A percentile compares a stretch with the other conserved stretches of the same genome.
Evolutionary conservation across 2,888 invertebrate genomes (phyloP).

Genomic region (Tachina grossa): DNA sequence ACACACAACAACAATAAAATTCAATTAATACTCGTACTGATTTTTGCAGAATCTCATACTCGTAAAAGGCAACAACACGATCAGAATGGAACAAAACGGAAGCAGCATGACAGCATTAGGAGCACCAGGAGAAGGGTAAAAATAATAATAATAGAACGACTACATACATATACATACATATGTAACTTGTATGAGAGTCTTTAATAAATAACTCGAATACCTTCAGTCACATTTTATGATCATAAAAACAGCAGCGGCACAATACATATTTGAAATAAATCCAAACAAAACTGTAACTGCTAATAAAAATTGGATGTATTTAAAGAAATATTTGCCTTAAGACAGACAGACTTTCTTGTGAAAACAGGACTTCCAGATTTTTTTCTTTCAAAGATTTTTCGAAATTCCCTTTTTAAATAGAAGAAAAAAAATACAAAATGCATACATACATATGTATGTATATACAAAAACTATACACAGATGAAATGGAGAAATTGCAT

Average conservation of each 20-base stretch:
- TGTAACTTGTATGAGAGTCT: background rate
- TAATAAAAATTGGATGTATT: background rate
- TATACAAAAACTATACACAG: too few species aligned
- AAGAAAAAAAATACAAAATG: too few species aligned
- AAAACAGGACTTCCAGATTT: too few species aligned
- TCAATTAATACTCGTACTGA: conserved; percentile 5
- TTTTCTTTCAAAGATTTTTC: too few species aligned
- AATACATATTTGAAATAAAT: background rate
- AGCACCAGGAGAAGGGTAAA: conserved; percentile 29
- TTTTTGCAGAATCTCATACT: conserved; percentile 24
- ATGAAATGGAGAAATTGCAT: too few species aligned
- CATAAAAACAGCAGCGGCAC: background rate
- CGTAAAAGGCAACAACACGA: conserved; percentile 6
- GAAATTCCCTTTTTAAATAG: too few species aligned
- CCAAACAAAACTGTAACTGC: background rate
- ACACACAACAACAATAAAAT: background rate
- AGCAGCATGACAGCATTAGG: conserved; percentile 1
- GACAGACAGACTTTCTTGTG: too few species aligned
- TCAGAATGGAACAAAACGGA: conserved; percentile 22
- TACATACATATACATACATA: background rate
- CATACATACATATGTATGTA: too few species aligned
- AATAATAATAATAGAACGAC: conserved; percentile 18
- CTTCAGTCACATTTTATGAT: conserved; percentile 12
- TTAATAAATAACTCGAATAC: conserved; percentile 13
- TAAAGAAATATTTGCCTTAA: background rate